These are phyloP conservation scores for Phania funesta DNA, from an alignment of 2,888 invertebrate species.

Conservation along the genomic window DNA sequence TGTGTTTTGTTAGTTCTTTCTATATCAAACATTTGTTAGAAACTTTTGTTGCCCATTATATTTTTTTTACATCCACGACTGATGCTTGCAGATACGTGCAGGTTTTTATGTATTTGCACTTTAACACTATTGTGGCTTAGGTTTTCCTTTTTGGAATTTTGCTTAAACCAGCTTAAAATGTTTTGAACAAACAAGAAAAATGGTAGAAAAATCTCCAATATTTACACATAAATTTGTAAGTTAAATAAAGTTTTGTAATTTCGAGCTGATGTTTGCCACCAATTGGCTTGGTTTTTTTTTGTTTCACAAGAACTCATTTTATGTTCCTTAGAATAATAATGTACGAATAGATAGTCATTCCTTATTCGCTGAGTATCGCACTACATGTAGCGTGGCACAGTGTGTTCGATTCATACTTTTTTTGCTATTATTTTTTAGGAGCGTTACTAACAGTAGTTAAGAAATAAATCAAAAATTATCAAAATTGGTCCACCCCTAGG, in stretches of 20 bases:
- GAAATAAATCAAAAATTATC: no score
- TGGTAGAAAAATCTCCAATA: not conserved
- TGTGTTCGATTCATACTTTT: no score
- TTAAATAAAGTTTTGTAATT: not conserved
- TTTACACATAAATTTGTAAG: not conserved
- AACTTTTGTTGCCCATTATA: slow-evolving; percentile 12
- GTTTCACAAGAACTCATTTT: no score
- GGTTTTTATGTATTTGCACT: slow-evolving; percentile 42
- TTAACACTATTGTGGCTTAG: slow-evolving; percentile 41
- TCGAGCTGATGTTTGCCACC: no score
- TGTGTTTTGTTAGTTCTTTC: slow-evolving; percentile 7
- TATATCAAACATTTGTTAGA: slow-evolving; percentile 19
- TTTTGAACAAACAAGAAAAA: not conserved
- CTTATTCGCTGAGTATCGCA: no score
- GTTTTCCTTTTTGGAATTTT: not conserved
- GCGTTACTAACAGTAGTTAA: no score
- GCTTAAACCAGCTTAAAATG: not conserved
- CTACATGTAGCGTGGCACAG: no score
- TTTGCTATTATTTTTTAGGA: no score
- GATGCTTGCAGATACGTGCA: slow-evolving; percentile 26
- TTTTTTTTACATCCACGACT: not conserved
- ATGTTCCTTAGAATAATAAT: no score
- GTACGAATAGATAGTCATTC: no score
- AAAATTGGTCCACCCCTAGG: no score
- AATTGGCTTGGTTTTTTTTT: no score